Conservation (phyloP, 2,888 invertebrate genomes). For the Cosmorhoe ocellata region DNA sequence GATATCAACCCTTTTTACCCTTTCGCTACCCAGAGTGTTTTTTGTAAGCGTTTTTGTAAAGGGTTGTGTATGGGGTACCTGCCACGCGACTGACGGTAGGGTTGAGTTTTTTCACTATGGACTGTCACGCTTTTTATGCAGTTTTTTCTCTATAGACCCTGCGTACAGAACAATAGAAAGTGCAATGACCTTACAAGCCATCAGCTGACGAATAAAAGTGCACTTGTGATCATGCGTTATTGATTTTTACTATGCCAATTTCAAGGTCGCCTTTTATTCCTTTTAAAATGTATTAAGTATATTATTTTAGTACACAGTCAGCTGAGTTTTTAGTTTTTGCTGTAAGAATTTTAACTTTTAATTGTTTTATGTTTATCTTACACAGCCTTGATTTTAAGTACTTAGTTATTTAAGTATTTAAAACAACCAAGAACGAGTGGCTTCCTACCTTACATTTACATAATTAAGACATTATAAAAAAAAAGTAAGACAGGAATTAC, state of each 20-base stretch:
- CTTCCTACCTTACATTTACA: no score
- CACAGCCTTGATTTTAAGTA: no score
- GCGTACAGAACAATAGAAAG: slow-evolving; percentile 66
- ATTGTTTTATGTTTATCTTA: no score
- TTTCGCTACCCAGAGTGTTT: slow-evolving; percentile 76
- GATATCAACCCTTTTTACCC: slow-evolving; percentile 80
- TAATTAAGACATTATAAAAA: no score
- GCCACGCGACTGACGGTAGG: slow-evolving; percentile 75
- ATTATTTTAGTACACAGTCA: no score
- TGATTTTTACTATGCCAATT: slow-evolving; percentile 60
- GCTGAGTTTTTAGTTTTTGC: no score
- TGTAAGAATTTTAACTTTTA: no score
- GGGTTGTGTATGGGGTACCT: slow-evolving; percentile 80
- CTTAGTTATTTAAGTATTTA: no score
- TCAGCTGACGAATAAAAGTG: slow-evolving; percentile 78
- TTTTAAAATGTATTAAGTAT: not conserved
- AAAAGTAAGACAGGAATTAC: no score
- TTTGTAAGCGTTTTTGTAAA: slow-evolving; percentile 79
- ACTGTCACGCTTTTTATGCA: slow-evolving; percentile 61
- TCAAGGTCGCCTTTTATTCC: slow-evolving; percentile 62
- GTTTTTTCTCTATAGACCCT: slow-evolving; percentile 64
- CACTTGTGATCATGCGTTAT: slow-evolving; percentile 72
- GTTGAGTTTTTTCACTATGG: slow-evolving; percentile 74
- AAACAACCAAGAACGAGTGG: no score
- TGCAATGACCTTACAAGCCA: slow-evolving; percentile 75